Conservation (phyloP, 2,113 vertebrate genomes). For the Ptilorrhoa leucosticta region DNA sequence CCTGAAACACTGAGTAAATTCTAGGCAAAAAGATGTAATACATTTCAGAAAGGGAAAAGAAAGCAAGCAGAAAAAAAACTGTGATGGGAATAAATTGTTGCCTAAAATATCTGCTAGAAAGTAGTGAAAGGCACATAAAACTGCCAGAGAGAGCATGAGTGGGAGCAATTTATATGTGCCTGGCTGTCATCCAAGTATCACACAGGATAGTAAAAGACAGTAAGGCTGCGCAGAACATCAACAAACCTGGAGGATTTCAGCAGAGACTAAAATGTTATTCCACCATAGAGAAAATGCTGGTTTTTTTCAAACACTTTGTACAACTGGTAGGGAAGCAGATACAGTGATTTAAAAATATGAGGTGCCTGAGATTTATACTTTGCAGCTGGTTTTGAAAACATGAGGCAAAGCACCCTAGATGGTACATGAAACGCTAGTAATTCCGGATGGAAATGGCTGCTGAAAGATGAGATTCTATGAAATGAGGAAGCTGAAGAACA, state of each 20-base stretch:
- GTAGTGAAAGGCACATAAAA: conserved; percentile 41
- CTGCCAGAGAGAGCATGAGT: conserved; percentile 17
- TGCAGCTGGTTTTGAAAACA: conserved; percentile 57
- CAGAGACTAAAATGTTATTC: conserved; percentile 56
- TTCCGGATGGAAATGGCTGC: conserved; percentile 38
- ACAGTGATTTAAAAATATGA: conserved; percentile 63
- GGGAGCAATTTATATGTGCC: conserved; percentile 52
- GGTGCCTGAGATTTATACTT: conserved; percentile 63
- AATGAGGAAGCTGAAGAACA: conserved; percentile 28
- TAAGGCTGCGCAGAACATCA: conserved; percentile 63
- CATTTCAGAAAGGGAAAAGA: background rate
- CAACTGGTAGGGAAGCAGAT: conserved; percentile 54
- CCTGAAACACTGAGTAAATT: background rate
- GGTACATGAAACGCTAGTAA: conserved; percentile 43
- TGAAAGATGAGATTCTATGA: conserved; percentile 49
- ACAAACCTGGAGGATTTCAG: conserved; percentile 68
- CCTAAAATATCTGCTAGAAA: conserved; percentile 34
- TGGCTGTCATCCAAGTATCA: conserved; percentile 64
- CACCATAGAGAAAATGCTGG: conserved; percentile 20
- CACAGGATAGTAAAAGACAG: conserved; percentile 66
- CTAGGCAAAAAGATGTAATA: background rate
- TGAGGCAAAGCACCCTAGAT: conserved; percentile 42
- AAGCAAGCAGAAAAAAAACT: background rate
- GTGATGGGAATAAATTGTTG: conserved; percentile 25
- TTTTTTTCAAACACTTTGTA: conserved; percentile 20